Conservation (phyloP, 1,140 invertebrate species). For the Octopus sinensis region DNA sequence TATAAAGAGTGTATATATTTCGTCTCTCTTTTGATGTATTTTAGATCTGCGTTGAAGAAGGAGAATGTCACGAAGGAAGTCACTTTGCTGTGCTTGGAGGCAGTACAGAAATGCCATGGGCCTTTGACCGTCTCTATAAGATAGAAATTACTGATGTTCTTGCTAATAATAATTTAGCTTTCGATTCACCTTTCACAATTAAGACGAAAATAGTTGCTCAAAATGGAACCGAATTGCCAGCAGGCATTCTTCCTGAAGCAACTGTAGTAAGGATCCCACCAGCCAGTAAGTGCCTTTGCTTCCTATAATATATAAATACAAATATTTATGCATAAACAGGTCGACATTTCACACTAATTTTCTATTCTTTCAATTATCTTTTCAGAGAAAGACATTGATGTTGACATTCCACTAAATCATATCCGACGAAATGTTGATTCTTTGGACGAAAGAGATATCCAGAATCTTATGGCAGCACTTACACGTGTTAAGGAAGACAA, state of each 20-base stretch:
- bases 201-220: conserved; percentile 18
- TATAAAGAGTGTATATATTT: too few species aligned
- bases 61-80: conserved; percentile 17
- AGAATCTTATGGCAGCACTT: conserved; percentile 12
- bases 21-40: too few species aligned
- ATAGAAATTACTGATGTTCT: conserved; percentile 30
- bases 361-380: background rate
- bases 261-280: background rate
- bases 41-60: background rate
- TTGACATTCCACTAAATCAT: background rate
- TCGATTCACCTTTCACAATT: conserved; percentile 22
- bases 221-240: conserved; percentile 26
- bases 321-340: background rate
- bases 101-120: conserved; percentile 28
- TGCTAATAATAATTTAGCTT: conserved; percentile 10
- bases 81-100: conserved; percentile 28
- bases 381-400: background rate
- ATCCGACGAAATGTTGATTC: conserved; percentile 8
- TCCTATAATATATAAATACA: background rate
- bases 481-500: conserved; percentile 14
- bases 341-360: background rate
- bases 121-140: conserved; percentile 28
- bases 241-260: background rate
- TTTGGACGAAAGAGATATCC: conserved; percentile 9
- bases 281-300: background rate